Evolutionary conservation across 2,888 invertebrate genomes (phyloP), one percentile per base, ranked within the genome.

Genomic region (Podotricha telesiphe): DNA sequence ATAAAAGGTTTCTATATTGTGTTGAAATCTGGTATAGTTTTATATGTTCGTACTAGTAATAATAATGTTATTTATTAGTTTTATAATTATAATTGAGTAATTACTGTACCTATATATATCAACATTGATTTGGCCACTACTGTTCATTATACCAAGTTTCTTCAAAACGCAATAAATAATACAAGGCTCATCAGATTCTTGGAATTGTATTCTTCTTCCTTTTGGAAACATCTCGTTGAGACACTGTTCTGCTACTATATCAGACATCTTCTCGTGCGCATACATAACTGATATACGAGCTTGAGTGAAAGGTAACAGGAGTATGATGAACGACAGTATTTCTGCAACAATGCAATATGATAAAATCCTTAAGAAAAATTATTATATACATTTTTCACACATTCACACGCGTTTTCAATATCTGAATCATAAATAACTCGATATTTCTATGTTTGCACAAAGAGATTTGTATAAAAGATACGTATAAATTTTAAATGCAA

Each of bases 111-210:
- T 86, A 73, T 89, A 92, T 53, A 82, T 74, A n/a, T 91, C 88
- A 75, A 91, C 80, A 77, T 89, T 89, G 34, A 92, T 87, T n/a
- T 77, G 73, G 0, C 92, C 92, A 67, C 70, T 83, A 0, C 77
- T 6, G 20, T 79, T 88, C 82, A 93, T 93, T 63, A 93, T 91
- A 3, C 90, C 90, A 11, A 93, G 84, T 74, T 91, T 90, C 78
- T 82, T 91, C 34, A 91, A 77, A 0, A 93, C 91, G 68, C 92
- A 93, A 77, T 84, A 91, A 68, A 93, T 90, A 72, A 93, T 88
- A 75, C 92, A 93, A 0, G 90, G 77, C 65, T 88, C 91, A 34
- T 92, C 92, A 0, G 91, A 90, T 72, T 90, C 90, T 68, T 90
- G 86, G 22, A 92, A 73, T 1, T 88, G 86, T 1, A 87, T 70